Evolutionary conservation across 2,113 vertebrate genomes (phyloP).

Genomic region (Salvelinus fontinalis): DNA sequence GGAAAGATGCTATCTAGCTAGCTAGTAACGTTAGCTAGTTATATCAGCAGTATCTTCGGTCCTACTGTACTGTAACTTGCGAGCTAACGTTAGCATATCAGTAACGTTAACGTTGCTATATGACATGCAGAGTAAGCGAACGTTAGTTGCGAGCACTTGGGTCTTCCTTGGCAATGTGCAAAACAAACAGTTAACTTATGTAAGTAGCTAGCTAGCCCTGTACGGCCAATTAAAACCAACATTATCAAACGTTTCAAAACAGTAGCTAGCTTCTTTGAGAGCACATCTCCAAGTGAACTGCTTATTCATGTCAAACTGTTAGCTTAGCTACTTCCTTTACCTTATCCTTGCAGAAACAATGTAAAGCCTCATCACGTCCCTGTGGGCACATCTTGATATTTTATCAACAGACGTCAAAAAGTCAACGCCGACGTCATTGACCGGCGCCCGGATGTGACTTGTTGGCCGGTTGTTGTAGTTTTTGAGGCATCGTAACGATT

Average conservation of each 20-base stretch:
- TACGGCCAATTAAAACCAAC: too few species aligned
- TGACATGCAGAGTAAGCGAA: too few species aligned
- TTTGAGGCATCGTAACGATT: not conserved
- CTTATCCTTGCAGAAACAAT: not conserved
- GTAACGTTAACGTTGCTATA: too few species aligned
- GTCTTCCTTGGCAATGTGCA: too few species aligned
- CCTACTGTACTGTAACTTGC: too few species aligned
- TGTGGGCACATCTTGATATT: not conserved
- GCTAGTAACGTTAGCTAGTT: too few species aligned
- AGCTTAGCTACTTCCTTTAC: not conserved
- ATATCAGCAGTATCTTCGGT: too few species aligned
- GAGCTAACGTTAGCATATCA: too few species aligned
- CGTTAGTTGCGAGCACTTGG: too few species aligned
- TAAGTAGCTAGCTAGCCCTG: not conserved
- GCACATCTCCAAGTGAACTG: not conserved
- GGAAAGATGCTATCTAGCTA: too few species aligned
- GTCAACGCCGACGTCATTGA: conserved; percentile 9
- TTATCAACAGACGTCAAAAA: not conserved
- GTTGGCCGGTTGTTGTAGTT: conserved; percentile 1
- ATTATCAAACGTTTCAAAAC: too few species aligned
- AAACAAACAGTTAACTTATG: too few species aligned
- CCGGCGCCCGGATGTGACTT: not conserved
- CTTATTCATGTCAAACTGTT: not conserved
- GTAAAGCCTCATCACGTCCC: not conserved
- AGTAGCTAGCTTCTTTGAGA: not conserved